phyloP scores from a whole-genome alignment of 1,140 invertebrate genomes.

The Patella vulgata region DNA sequence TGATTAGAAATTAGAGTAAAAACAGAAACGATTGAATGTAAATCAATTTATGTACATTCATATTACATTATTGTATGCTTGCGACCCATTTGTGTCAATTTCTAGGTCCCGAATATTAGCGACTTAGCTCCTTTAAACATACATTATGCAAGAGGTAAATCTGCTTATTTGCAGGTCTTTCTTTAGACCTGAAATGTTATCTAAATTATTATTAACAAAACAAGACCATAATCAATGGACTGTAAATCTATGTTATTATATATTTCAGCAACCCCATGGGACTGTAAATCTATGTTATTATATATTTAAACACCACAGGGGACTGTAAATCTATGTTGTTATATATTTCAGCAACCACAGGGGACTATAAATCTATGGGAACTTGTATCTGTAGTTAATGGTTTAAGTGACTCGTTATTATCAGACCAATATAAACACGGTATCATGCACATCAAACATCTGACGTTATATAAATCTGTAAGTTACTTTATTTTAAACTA shows the following conservation, averaged over 20 bases:
- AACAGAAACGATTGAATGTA: too few relatives aligned
- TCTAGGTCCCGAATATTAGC: too few relatives aligned
- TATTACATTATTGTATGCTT: too few relatives aligned
- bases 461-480: slow-evolving; percentile 62
- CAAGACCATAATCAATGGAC: too few relatives aligned
- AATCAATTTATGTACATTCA: too few relatives aligned
- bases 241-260: slow-evolving; percentile 9
- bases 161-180: too few relatives aligned
- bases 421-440: slow-evolving; percentile 62
- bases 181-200: too few relatives aligned
- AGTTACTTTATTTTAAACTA: slow-evolving; percentile 30
- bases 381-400: slow-evolving; percentile 62
- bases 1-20: too few relatives aligned
- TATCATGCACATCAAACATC: slow-evolving; percentile 67
- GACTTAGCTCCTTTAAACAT: too few relatives aligned
- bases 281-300: slow-evolving; percentile 68
- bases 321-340: neutral
- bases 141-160: too few relatives aligned
- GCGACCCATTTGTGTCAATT: too few relatives aligned
- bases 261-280: slow-evolving; percentile 58
- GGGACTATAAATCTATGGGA: slow-evolving; percentile 68
- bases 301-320: slow-evolving; percentile 47
- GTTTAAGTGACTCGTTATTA: slow-evolving; percentile 56
- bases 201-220: too few relatives aligned
- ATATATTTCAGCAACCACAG: slow-evolving; percentile 52